Percentiles rank a stretch among this genome's conserved stretches.
Evolutionary conservation across 2,113 vertebrate species (phyloP).

Genomic region (Garra rufa): DNA sequence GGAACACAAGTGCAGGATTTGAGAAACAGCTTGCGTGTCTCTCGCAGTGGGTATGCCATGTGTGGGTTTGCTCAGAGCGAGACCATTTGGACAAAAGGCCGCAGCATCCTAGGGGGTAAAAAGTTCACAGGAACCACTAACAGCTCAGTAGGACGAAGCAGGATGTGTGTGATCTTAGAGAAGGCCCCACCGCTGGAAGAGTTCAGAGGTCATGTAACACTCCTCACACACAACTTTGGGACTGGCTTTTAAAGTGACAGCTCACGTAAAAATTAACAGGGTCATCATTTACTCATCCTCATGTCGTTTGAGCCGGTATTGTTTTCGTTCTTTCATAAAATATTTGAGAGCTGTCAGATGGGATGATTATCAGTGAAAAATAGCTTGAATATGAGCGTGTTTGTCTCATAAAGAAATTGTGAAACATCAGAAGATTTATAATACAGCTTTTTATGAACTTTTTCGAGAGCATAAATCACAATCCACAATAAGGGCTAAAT

Average conservation of each 20-base stretch:
- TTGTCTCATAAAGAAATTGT: neutral
- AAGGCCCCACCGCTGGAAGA: neutral
- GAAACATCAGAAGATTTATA: neutral
- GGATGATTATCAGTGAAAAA: neutral
- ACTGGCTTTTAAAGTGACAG: neutral
- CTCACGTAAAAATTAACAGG: neutral
- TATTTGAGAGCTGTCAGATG: neutral
- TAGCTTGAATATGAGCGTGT: neutral
- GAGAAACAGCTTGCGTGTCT: slow-evolving; percentile 25
- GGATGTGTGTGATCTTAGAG: slow-evolving; percentile 15
- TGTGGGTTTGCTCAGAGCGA: slow-evolving; percentile 16
- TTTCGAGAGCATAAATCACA: neutral
- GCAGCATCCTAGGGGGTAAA: neutral
- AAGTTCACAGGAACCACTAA: slow-evolving; percentile 19
- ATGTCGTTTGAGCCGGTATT: neutral
- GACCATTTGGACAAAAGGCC: slow-evolving; percentile 35
- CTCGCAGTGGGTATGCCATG: slow-evolving; percentile 4
- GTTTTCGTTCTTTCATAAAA: neutral
- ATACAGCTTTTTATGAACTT: neutral
- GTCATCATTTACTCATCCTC: neutral
- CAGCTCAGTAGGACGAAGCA: slow-evolving; percentile 6
- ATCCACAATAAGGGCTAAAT: neutral
- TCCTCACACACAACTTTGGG: neutral
- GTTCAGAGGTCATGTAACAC: slow-evolving; percentile 22
- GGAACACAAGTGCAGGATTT: slow-evolving; percentile 29